phyloP scores from a whole-genome alignment of 2,113 vertebrate species.

The Xenotilapia leptura region DNA sequence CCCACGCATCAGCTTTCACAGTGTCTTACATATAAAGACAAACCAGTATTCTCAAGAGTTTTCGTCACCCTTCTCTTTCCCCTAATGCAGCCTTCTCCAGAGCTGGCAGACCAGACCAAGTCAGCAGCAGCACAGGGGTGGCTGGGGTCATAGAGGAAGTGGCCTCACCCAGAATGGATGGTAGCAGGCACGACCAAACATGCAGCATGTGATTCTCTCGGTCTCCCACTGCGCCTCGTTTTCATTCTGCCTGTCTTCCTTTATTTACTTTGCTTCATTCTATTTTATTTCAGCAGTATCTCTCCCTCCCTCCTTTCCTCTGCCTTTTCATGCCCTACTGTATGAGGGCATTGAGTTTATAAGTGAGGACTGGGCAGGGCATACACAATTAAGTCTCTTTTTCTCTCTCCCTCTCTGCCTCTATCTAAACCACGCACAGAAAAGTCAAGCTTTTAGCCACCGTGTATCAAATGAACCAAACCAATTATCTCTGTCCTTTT shows the following conservation, averaged over 20 bases:
- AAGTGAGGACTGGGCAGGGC: slow-evolving; percentile 47
- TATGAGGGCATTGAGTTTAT: slow-evolving; percentile 60
- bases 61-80: not conserved
- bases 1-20: slow-evolving; percentile 23
- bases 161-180: slow-evolving; percentile 59
- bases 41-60: slow-evolving; percentile 29
- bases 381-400: slow-evolving; percentile 29
- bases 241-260: slow-evolving; percentile 20
- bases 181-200: slow-evolving; percentile 61
- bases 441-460: slow-evolving; percentile 21
- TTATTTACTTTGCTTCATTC: slow-evolving; percentile 24
- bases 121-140: slow-evolving; percentile 36
- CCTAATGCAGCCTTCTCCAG: not conserved
- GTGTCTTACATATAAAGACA: slow-evolving; percentile 29
- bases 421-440: not conserved
- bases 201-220: slow-evolving; percentile 27
- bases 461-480: slow-evolving; percentile 28
- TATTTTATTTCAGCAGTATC: slow-evolving; percentile 21
- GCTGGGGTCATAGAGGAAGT: slow-evolving; percentile 61
- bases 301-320: not conserved
- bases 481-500: slow-evolving; percentile 30
- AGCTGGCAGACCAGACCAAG: slow-evolving; percentile 25
- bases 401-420: not conserved
- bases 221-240: not conserved
- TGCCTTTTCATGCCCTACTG: slow-evolving; percentile 37